Base-by-base conservation (phyloP, 2,113 vertebrate genomes). In the Charina bottae region DNA sequence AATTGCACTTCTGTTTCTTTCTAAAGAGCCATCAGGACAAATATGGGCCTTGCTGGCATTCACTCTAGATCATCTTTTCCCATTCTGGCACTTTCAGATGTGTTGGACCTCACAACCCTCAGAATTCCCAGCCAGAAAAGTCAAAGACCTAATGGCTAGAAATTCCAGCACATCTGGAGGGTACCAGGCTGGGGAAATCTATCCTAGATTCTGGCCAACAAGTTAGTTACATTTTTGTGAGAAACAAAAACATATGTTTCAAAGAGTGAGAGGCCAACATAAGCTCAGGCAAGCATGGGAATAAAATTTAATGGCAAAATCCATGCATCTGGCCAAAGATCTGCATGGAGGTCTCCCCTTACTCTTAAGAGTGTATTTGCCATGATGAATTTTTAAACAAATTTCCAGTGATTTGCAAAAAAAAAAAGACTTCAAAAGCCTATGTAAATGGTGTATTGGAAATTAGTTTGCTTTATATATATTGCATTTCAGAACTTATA, bases 201-300 rank as follows among this genome's bases (percentile, higher is more conserved):
- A 94, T 85, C 91, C 92, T 93, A 96, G 94, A 95, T 37, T 23
- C 64, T 23, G 91, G 95, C 95, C 97, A 97, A 95, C 64, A 94
- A 91, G 85, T 93, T 94, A 91, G 88, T 83, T 37, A 87, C 94
- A 94, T 96, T 96, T 96, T 95, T 95, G 96, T 92, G 93, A 90
- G 96, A 97, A 97, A 95, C 93, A 97, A 94, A 95, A 97, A 96
- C 97, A 97, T 91, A 97, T 97, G 97, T 94, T 95, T 92, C 68
- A 93, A 94, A 93, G 53, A 89, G 84, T 95, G 83, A 90, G 89
- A 89, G 93, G 97, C 96, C 96, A 97, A 97, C 93, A 96, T 95
- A 96, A 97, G 93, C 89, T 95, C 92, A 58, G 2, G 87, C 88
- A 87, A 26, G 91, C 88, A 93, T 94, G 94, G 84, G 96, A 96